Conservation (phyloP, 2,888 invertebrate genomes). For the Lithophane leautieri region DNA sequence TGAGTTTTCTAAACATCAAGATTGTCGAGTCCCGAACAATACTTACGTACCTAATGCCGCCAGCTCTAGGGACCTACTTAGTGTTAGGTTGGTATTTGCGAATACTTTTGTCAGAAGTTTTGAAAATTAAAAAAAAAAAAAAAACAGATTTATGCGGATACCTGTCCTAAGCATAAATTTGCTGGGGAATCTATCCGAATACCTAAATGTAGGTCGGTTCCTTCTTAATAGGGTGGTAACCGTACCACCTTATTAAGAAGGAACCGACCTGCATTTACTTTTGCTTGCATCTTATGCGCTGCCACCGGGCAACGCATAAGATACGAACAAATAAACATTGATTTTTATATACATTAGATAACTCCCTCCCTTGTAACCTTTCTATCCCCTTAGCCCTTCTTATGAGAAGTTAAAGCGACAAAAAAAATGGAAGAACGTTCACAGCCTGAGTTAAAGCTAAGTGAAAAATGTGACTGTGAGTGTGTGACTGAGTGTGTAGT, state of each 20-base stretch:
- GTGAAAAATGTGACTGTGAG: neutral
- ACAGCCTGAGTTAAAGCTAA: neutral
- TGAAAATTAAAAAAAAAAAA: neutral
- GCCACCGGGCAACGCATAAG: too few relatives aligned
- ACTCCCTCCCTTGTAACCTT: neutral
- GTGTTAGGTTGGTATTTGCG: neutral
- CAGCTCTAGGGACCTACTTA: neutral
- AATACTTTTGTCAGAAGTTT: neutral
- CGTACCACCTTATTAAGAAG: too few relatives aligned
- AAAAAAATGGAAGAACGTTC: neutral
- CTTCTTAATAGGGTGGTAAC: neutral
- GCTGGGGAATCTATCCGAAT: neutral
- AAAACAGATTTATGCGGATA: too few relatives aligned
- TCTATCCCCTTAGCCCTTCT: neutral
- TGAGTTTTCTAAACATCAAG: neutral
- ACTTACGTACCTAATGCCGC: neutral
- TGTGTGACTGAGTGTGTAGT: neutral
- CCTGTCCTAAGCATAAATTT: too few relatives aligned
- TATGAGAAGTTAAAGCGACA: neutral
- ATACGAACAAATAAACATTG: too few relatives aligned
- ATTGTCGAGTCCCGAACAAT: neutral
- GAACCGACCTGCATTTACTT: too few relatives aligned
- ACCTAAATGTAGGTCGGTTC: neutral
- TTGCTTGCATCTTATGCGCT: too few relatives aligned
- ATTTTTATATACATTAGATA: too few relatives aligned